Conservation (phyloP, 2,888 invertebrate genomes). For the Gryllus longicercus region DNA sequence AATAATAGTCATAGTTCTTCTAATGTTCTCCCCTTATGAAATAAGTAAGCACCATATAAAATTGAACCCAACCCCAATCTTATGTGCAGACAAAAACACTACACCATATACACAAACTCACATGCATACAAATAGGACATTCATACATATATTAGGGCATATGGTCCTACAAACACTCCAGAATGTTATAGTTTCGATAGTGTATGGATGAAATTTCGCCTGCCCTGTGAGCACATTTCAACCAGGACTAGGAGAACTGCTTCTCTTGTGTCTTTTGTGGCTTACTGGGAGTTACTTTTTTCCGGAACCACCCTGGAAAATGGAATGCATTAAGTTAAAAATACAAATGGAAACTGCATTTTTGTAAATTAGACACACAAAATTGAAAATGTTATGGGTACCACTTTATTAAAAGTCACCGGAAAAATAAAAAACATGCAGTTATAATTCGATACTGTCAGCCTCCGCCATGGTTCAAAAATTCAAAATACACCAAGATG, state of each 20-base stretch:
- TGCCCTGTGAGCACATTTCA: conserved; percentile 19
- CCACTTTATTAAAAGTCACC: too few relatives aligned
- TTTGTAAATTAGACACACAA: too few relatives aligned
- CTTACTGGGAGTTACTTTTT: conserved; percentile 35
- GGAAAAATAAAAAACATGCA: too few relatives aligned
- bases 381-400: too few relatives aligned
- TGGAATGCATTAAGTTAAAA: not conserved
- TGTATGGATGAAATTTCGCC: conserved; percentile 20
- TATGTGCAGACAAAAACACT: conserved; percentile 12
- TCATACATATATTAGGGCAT: conserved; percentile 23
- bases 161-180: conserved; percentile 23
- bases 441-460: too few relatives aligned
- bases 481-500: too few relatives aligned
- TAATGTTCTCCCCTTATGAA: not conserved
- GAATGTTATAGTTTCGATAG: conserved; percentile 11
- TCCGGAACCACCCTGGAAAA: conserved; percentile 36
- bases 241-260: conserved; percentile 17
- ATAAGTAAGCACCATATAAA: conserved; percentile 26
- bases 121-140: conserved; percentile 22
- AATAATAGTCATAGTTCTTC: not conserved
- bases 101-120: conserved; percentile 7
- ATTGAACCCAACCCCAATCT: conserved; percentile 21
- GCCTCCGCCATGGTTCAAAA: too few relatives aligned
- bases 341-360: too few relatives aligned
- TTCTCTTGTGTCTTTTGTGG: not conserved